Evolutionary conservation across 2,797 vertebrate genomes (phyloP), one percentile per base, ranked within the genome.

Genomic region (Todus mexicanus): DNA sequence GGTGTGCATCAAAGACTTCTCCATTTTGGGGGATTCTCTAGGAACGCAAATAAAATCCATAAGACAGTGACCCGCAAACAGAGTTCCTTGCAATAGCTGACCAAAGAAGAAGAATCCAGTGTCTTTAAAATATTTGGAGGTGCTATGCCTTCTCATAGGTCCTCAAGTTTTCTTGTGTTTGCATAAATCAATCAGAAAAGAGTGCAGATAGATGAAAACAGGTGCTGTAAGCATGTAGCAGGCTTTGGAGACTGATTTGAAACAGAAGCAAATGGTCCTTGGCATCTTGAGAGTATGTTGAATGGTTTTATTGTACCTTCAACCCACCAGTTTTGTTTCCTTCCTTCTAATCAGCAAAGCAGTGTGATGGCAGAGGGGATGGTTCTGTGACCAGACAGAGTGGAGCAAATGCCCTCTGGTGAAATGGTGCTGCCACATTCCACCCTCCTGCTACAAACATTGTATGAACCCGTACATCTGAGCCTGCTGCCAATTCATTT

Each of bases 1-100:
- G 92, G 56, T 95, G 57, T 90, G 77, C 86, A 97, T 97, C 96
- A 97, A 97, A 97, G 93, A 37, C 48, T 54, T 70, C 69, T 83
- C 31, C 50, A 18, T 87, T 92, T 92, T 66, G 38, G 43, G 38
- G 61, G 18, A 15, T 70, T 94, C 94, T 95, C 86, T 33, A 66
- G 51, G 71, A 94, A 72, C 93, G 96, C 76, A 45, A 73, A 40
- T 64, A 79, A 73, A 92, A 84, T 66, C 91, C 26, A 17, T 95
- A 92, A 86, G 84, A 70, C 26, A 66, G 31, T 57, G 64, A 54
- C 78, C 88, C 87, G 68, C 27, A 9, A 60, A 16, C 45, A 42
- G 12, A 17, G 42, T 63, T 56, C 27, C 60, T 66, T 76, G 37
- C 5, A 8, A 56, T 64, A 94, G 68, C 33, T 69, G 63, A 31